Base-by-base conservation (phyloP, 1,140 invertebrate species). In the Drosophila oshimai region DNA sequence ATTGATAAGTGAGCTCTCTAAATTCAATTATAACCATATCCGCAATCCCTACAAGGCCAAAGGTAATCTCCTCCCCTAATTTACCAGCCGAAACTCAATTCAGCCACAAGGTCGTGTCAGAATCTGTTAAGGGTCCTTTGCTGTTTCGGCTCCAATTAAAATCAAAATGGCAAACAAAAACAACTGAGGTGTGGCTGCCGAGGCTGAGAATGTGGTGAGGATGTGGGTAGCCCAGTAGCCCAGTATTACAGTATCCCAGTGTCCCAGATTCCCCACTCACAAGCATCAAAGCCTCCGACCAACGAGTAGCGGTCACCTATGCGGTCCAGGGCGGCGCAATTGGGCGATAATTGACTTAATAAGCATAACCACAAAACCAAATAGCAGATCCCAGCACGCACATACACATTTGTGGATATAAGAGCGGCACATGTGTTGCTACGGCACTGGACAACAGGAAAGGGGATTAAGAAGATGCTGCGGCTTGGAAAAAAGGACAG, bases 271-370 rank as follows among this genome's bases (percentile, higher is more conserved):
- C 15, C 9, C 13, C 4, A 22, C 18, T 9, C 39, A 42, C 1
- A 13, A 12, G n/a, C 42, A 50, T 50, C 44, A 50, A 50, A 20
- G 51, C 51, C 10, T 13, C 54, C 47, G 49, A 53, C 29, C 36
- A 31, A 24, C 34, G 58, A 26, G 10, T 31, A 36, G 47, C 47
- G 58, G 58, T 62, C 58, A 62, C 58, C 58, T 62, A 62, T 58
- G 58, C n/a, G 58, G 58, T 61, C 17, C 37, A 44, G 24, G 36
- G 54, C 58, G 37, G 37, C 58, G 37, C 80, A 86, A 86, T 84
- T 79, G 80, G 75, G 80, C 81, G 75, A 84, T 84, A 84, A 84
- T 84, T 84, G 80, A 86, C 71, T 87, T 84, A 84, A 84, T 84
- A 86, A 73, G 72, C 67, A 87, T 80, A 87, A 84, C 80, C 71